Evolutionary conservation across 2,113 vertebrate species (phyloP).

Genomic region (Heterocephalus glaber): DNA sequence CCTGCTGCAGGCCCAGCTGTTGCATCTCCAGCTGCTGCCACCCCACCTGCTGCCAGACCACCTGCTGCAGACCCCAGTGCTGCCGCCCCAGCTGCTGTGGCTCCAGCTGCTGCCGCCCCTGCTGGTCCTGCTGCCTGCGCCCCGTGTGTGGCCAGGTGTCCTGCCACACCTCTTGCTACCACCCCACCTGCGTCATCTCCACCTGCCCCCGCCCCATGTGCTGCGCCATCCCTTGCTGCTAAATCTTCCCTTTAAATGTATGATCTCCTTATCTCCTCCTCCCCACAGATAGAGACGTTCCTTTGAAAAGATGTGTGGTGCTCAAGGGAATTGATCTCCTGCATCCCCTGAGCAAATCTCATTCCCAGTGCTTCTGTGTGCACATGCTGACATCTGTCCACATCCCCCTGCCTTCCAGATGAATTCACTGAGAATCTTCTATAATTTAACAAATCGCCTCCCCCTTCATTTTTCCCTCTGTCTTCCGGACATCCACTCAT

Average conservation of each 20-base stretch:
- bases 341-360: not conserved
- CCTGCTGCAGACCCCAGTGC: not conserved
- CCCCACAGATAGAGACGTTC: not conserved
- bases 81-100: not conserved
- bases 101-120: too few species aligned
- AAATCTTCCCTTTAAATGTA: not conserved
- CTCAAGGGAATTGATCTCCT: not conserved
- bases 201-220: constrained; percentile 52
- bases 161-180: not conserved
- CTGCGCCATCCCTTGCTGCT: constrained; percentile 46
- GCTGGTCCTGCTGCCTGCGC: not conserved
- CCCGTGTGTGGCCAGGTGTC: not conserved
- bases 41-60: not conserved
- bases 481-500: not conserved
- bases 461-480: not conserved
- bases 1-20: not conserved
- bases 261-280: not conserved
- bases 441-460: not conserved
- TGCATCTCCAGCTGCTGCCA: not conserved
- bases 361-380: not conserved
- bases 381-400: not conserved
- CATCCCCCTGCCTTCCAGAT: not conserved
- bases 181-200: constrained; percentile 62
- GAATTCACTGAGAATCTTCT: not conserved
- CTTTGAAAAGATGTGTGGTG: not conserved